phyloP scores from a whole-genome alignment of 2,888 invertebrate species.

The Stegophylla sp. region DNA sequence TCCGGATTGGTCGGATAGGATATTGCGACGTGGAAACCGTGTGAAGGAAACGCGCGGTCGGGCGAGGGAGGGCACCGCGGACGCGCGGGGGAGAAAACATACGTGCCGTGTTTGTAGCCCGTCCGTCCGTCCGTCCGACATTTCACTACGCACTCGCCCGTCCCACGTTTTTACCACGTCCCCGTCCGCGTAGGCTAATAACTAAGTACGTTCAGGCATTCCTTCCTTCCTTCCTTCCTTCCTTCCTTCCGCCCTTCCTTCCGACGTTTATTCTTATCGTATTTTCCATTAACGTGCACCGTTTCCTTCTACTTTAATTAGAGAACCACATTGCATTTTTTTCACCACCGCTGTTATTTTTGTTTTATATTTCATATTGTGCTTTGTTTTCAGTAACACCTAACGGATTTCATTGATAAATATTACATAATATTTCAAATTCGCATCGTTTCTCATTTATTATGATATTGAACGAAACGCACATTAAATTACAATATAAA shows the following conservation, averaged over 20 bases:
- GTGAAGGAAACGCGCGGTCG: neutral
- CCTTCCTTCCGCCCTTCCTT: slow-evolving; percentile 61
- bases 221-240: slow-evolving; percentile 60
- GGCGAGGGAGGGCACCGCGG: neutral
- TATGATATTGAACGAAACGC: neutral
- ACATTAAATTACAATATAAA: slow-evolving; percentile 8
- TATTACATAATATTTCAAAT: neutral
- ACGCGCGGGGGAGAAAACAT: slow-evolving; percentile 39
- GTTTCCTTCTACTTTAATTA: slow-evolving; percentile 60
- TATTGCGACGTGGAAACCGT: slow-evolving; percentile 40
- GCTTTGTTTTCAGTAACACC: neutral
- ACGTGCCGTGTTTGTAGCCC: slow-evolving; percentile 50
- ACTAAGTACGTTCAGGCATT: slow-evolving; percentile 57
- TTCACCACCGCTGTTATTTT: neutral
- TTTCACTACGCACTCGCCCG: neutral
- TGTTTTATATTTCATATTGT: neutral
- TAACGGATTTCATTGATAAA: neutral
- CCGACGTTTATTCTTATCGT: slow-evolving; percentile 60
- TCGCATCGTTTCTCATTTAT: neutral
- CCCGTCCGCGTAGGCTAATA: slow-evolving; percentile 49
- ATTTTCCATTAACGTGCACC: slow-evolving; percentile 60
- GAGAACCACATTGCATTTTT: slow-evolving; percentile 25
- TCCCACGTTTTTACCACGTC: neutral
- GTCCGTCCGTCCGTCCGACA: slow-evolving; percentile 48
- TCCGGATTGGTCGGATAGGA: slow-evolving; percentile 57